Conservation (phyloP, 2,888 invertebrate species). For the Lathronympha strigana region DNA sequence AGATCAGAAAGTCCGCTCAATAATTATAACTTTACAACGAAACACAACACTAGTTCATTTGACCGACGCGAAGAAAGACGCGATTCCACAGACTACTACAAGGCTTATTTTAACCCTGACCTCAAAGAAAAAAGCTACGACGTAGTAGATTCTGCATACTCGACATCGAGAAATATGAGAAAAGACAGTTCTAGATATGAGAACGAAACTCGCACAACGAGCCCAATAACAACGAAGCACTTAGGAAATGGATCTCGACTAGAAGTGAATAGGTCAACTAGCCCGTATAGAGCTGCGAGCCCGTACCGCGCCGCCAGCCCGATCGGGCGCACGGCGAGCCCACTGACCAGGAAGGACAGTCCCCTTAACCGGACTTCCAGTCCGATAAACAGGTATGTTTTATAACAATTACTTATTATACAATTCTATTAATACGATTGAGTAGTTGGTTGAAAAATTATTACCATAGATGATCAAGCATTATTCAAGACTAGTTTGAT, state of each 20-base stretch:
- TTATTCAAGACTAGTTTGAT: too few relatives aligned
- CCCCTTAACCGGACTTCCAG: slow-evolving; percentile 82
- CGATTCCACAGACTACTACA: slow-evolving; percentile 77
- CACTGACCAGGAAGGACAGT: slow-evolving; percentile 80
- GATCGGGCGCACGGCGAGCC: slow-evolving; percentile 72
- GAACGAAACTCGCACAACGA: slow-evolving; percentile 76
- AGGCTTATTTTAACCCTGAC: slow-evolving; percentile 69
- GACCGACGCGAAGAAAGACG: slow-evolving; percentile 76
- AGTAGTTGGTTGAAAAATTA: too few relatives aligned
- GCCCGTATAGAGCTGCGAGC: slow-evolving; percentile 72
- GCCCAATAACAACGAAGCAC: slow-evolving; percentile 82
- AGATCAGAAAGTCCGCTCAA: slow-evolving; percentile 79
- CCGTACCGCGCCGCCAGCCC: slow-evolving; percentile 57
- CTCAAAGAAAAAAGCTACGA: slow-evolving; percentile 75
- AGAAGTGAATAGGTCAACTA: slow-evolving; percentile 74
- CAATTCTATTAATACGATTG: background rate
- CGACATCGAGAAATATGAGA: slow-evolving; percentile 70
- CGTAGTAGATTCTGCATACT: slow-evolving; percentile 75
- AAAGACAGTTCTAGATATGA: slow-evolving; percentile 73
- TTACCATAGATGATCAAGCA: too few relatives aligned
- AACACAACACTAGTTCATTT: slow-evolving; percentile 69
- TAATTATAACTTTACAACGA: slow-evolving; percentile 67
- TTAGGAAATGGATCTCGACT: slow-evolving; percentile 79
- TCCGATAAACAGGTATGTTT: slow-evolving; percentile 77
- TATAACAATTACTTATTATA: background rate